These are phyloP conservation scores for Zoanthus sansibaricus DNA, from an alignment of 92 coral and sea anemone genomes.

Conservation along the genomic window DNA sequence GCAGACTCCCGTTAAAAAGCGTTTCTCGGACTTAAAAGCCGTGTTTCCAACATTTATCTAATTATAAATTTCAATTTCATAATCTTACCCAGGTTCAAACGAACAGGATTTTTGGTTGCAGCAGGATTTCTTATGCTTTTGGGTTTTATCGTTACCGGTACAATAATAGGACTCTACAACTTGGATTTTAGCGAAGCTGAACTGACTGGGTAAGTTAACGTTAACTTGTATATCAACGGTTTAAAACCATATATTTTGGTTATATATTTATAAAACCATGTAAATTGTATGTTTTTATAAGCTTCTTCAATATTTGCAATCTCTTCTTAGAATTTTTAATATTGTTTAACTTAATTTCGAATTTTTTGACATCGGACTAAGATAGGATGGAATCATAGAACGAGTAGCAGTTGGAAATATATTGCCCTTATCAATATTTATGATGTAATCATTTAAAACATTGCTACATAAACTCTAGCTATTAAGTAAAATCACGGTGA, in stretches of 20 bases:
- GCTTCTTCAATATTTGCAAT: not conserved
- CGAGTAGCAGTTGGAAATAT: no score
- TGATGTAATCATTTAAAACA: no score
- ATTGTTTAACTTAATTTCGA: no score
- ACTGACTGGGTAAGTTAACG: not conserved
- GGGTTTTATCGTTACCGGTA: not conserved
- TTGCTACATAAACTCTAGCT: no score
- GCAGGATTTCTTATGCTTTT: not conserved
- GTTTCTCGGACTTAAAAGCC: not conserved
- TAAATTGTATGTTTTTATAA: not conserved
- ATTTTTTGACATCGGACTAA: no score
- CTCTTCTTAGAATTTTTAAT: not conserved
- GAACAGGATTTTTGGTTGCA: not conserved
- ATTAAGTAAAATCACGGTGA: no score
- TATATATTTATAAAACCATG: no score
- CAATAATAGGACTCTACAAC: not conserved
- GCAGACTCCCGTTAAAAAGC: not conserved
- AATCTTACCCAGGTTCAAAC: not conserved
- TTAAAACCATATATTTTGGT: no score
- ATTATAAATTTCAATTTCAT: not conserved
- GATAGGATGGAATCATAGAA: no score
- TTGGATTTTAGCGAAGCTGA: not conserved
- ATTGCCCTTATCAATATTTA: no score
- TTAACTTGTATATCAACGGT: not conserved
- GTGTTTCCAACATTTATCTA: not conserved